Conservation (phyloP, 23 tunicate species). For the Botrylloides violaceus region DNA sequence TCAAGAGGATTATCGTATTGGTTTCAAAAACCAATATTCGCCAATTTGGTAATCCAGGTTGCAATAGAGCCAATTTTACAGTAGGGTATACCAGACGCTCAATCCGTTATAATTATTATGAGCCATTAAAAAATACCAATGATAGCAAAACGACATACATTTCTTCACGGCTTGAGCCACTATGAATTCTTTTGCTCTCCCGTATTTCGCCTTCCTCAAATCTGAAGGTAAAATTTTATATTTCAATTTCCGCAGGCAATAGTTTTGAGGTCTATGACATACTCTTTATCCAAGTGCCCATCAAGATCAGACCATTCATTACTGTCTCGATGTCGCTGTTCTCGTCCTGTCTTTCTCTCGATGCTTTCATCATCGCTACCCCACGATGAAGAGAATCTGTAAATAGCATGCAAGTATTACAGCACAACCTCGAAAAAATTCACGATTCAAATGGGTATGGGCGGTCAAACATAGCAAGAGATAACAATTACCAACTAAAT, state of each 20-base stretch:
- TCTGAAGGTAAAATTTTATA: not conserved
- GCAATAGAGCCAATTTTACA: no score
- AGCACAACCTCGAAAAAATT: not conserved
- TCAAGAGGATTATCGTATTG: no score
- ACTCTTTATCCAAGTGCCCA: not conserved
- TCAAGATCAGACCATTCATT: slow-evolving; percentile 22
- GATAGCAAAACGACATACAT: no score
- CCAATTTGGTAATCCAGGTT: no score
- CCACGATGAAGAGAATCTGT: slow-evolving; percentile 24
- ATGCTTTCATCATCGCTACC: slow-evolving; percentile 7
- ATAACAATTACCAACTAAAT: not conserved
- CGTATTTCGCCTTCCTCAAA: slow-evolving; percentile 12
- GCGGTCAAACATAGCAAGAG: not conserved
- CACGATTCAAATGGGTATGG: not conserved
- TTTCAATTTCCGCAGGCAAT: no score
- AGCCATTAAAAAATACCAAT: no score
- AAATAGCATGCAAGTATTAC: not conserved
- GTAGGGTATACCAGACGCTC: no score
- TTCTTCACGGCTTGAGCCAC: no score
- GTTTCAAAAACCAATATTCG: no score
- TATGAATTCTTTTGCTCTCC: no score
- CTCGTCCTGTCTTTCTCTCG: not conserved
- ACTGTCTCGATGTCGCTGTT: not conserved
- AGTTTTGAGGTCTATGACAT: no score
- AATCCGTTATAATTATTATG: no score